A percentile compares a stretch with the other conserved stretches of the same genome.
phyloP scores from a whole-genome alignment of 2,113 vertebrate species.

The Scomber scombrus region DNA sequence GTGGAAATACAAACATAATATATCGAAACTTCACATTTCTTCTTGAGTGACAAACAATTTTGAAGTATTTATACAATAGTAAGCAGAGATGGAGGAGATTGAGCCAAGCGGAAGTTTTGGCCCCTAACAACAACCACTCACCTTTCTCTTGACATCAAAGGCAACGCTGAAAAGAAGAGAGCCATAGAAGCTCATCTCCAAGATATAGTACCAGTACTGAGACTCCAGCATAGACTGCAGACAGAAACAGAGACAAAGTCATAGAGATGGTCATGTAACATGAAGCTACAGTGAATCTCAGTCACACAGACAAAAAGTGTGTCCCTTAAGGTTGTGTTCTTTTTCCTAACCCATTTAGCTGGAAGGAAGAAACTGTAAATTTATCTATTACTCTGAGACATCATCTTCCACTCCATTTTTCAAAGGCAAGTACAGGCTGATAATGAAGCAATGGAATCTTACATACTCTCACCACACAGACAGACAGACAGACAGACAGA shows the following conservation, averaged over 20 bases:
- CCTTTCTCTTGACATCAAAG: slow-evolving; percentile 94
- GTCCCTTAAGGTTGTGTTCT: slow-evolving; percentile 3
- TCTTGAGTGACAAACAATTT: too few species aligned
- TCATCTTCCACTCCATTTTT: background rate
- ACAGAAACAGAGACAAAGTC: slow-evolving; percentile 32
- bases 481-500: too few species aligned
- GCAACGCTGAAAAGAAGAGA: slow-evolving; percentile 92
- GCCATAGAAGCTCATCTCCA: slow-evolving; percentile 94
- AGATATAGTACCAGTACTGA: slow-evolving; percentile 97
- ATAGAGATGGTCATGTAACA: slow-evolving; percentile 34
- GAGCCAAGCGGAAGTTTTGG: background rate
- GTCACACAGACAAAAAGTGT: slow-evolving; percentile 7
- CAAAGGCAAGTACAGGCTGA: background rate
- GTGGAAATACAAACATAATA: background rate
- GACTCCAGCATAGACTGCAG: slow-evolving; percentile 90
- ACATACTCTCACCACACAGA: background rate
- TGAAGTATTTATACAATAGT: background rate
- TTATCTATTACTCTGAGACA: background rate
- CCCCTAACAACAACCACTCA: slow-evolving; percentile 67
- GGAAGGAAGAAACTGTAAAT: slow-evolving; percentile 7
- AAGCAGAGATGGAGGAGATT: background rate
- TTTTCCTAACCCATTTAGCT: background rate
- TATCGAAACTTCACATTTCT: background rate
- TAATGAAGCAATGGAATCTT: background rate
- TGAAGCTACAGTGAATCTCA: slow-evolving; percentile 25